These are phyloP conservation scores for Sympetrum striolatum DNA, from an alignment of 2,888 invertebrate species.

Conservation along the genomic window DNA sequence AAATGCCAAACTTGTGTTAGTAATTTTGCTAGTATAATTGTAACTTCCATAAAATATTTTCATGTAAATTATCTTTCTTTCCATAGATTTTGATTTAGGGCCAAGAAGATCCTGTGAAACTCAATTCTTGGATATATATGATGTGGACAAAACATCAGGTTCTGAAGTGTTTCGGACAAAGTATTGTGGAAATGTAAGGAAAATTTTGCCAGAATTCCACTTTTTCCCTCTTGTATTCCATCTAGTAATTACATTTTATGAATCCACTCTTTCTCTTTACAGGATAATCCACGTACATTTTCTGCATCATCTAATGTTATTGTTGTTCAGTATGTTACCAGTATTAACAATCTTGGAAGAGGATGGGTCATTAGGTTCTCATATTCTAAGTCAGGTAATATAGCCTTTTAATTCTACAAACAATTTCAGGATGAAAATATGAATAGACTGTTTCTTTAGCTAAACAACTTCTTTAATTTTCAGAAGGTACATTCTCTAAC, in stretches of 20 bases:
- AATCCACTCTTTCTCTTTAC: conserved; percentile 49
- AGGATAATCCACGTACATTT: conserved; percentile 67
- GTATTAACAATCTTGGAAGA: conserved; percentile 72
- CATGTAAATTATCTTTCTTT: conserved; percentile 53
- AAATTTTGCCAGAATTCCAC: not conserved
- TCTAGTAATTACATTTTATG: not conserved
- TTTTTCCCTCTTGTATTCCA: too few species aligned
- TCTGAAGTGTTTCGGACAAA: conserved; percentile 53
- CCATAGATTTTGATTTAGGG: conserved; percentile 69
- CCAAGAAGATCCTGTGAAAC: conserved; percentile 66
- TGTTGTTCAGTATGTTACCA: conserved; percentile 69
- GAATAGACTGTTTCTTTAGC: not conserved
- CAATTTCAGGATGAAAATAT: not conserved
- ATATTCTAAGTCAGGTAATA: conserved; percentile 49
- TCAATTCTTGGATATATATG: conserved; percentile 72
- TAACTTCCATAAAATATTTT: conserved; percentile 6
- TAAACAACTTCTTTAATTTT: not conserved
- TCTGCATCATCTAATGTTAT: conserved; percentile 64
- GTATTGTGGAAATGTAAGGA: conserved; percentile 58
- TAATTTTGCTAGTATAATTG: too few species aligned
- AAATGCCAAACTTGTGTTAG: too few species aligned
- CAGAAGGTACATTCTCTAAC: not conserved
- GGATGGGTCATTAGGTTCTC: conserved; percentile 69
- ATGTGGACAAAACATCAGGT: conserved; percentile 57
- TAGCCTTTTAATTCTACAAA: too few species aligned